Evolutionary conservation across 2,113 vertebrate genomes (phyloP).

Genomic region (Hippolais icterina): DNA sequence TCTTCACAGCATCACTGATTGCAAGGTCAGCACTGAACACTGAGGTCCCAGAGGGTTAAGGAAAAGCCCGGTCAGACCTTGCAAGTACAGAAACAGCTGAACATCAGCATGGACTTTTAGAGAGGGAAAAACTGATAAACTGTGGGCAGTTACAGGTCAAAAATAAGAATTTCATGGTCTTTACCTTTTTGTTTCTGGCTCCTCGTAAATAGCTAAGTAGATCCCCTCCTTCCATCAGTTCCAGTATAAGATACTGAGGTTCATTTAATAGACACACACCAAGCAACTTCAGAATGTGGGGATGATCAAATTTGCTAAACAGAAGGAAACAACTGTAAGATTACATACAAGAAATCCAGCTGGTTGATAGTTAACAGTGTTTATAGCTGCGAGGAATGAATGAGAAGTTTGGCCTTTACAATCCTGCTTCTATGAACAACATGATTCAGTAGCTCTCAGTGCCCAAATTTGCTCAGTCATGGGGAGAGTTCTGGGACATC

Average conservation of each 20-base stretch:
- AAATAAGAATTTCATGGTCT: neutral
- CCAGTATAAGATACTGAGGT: conserved; percentile 79
- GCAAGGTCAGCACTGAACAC: neutral
- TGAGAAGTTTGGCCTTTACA: neutral
- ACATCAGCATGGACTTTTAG: neutral
- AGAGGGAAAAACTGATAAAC: neutral
- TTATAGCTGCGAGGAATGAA: neutral
- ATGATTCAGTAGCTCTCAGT: neutral
- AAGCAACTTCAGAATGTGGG: conserved; percentile 79
- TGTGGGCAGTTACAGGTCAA: neutral
- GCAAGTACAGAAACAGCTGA: neutral
- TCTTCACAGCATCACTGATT: neutral
- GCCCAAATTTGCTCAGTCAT: neutral
- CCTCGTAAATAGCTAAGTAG: conserved; percentile 75
- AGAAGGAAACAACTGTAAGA: neutral
- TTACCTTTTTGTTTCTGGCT: conserved; percentile 64
- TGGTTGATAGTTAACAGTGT: neutral
- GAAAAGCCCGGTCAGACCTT: neutral
- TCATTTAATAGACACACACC: conserved; percentile 77
- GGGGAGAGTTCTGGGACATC: neutral
- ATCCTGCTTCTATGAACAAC: neutral
- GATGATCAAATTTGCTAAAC: conserved; percentile 78
- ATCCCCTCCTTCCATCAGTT: conserved; percentile 82
- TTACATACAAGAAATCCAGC: neutral
- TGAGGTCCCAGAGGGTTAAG: neutral